A percentile compares a stretch with the other conserved stretches of the same genome.
These are phyloP conservation scores for Ammodytes dubius DNA, from an alignment of 2,113 vertebrate genomes.

Conservation along the genomic window DNA sequence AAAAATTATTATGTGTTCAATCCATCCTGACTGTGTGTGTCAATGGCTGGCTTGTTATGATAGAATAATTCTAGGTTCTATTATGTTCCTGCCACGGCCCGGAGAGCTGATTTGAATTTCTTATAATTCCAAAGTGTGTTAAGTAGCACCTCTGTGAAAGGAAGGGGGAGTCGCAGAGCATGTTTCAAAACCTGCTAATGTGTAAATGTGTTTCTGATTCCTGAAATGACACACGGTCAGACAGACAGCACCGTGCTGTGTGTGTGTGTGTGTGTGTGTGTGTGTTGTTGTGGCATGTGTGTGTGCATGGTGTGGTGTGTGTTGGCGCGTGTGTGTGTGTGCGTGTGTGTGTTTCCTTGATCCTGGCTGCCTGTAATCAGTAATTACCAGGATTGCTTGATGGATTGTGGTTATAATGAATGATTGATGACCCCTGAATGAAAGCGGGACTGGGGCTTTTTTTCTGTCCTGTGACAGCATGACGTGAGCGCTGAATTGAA, in stretches of 20 bases:
- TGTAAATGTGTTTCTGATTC: slow-evolving; percentile 82
- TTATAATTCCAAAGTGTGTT: slow-evolving; percentile 78
- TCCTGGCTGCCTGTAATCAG: slow-evolving; percentile 81
- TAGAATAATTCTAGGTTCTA: slow-evolving; percentile 86
- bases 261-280: slow-evolving; percentile 11
- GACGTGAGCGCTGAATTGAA: slow-evolving; percentile 79
- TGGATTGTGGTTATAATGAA: slow-evolving; percentile 81
- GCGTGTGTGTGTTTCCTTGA: slow-evolving; percentile 60
- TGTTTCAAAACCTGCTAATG: slow-evolving; percentile 79
- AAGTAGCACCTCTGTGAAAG: slow-evolving; percentile 83
- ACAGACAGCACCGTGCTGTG: slow-evolving; percentile 27
- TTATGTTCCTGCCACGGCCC: slow-evolving; percentile 83
- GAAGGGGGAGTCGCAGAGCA: slow-evolving; percentile 47
- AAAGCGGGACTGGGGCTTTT: slow-evolving; percentile 51
- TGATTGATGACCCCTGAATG: slow-evolving; percentile 82
- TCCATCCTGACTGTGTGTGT: slow-evolving; percentile 61
- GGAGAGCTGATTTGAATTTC: slow-evolving; percentile 80
- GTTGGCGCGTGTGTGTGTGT: slow-evolving; percentile 17
- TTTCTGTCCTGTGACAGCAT: slow-evolving; percentile 73
- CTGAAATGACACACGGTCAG: slow-evolving; percentile 65
- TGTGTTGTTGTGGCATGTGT: neutral
- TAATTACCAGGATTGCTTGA: slow-evolving; percentile 85
- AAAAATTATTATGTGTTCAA: slow-evolving; percentile 76
- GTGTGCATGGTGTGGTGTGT: slow-evolving; percentile 10
- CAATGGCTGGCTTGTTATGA: slow-evolving; percentile 79